phyloP scores from a whole-genome alignment of 1,140 invertebrate species.

The Rhagoletis zephyria region DNA sequence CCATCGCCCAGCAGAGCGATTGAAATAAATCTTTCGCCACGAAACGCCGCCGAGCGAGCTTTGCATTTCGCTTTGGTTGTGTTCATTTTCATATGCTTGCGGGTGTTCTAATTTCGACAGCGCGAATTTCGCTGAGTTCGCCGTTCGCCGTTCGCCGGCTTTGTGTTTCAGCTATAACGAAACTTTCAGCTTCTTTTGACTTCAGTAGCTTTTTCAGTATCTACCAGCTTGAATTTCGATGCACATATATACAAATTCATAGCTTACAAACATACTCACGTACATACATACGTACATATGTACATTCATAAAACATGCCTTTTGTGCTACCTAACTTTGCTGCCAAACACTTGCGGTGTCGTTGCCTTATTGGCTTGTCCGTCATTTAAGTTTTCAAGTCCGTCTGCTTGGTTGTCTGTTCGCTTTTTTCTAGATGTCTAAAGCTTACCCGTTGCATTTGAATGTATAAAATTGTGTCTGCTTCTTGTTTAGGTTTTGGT shows the following conservation, averaged over 20 bases:
- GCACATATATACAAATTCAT: background rate
- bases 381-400: background rate
- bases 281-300: background rate
- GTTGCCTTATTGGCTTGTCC: background rate
- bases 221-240: background rate
- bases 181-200: slow-evolving; percentile 17
- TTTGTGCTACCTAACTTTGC: slow-evolving; percentile 40
- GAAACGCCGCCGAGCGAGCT: too few relatives aligned
- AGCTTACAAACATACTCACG: background rate
- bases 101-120: too few relatives aligned
- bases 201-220: background rate
- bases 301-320: background rate
- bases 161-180: background rate
- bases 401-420: slow-evolving; percentile 10
- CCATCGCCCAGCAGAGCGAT: too few relatives aligned
- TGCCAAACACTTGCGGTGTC: slow-evolving; percentile 14
- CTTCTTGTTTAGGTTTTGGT: slow-evolving; percentile 4
- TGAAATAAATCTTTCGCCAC: too few relatives aligned
- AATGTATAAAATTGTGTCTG: slow-evolving; percentile 15
- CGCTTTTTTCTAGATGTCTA: background rate
- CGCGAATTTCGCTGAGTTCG: too few relatives aligned
- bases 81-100: too few relatives aligned
- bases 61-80: too few relatives aligned
- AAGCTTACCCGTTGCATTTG: slow-evolving; percentile 16
- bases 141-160: too few relatives aligned